These are phyloP conservation scores for Astreopora myriophthalma DNA, from an alignment of 64 coral and sea anemone genomes.

Conservation along the genomic window DNA sequence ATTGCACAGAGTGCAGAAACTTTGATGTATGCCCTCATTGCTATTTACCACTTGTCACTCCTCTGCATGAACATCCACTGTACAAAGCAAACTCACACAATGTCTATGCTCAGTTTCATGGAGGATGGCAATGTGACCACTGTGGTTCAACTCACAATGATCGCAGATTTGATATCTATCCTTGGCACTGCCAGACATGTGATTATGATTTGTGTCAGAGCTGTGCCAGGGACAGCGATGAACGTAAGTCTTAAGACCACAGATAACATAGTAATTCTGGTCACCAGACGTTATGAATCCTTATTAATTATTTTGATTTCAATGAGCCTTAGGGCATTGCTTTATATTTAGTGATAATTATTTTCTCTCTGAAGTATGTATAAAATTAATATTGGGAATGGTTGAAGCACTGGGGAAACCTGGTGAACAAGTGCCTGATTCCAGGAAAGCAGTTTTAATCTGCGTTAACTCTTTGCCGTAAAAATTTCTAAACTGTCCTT, in stretches of 20 bases:
- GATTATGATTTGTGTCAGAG: slow-evolving; percentile 86
- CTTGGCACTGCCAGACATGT: slow-evolving; percentile 87
- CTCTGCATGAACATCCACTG: slow-evolving; percentile 72
- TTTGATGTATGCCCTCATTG: slow-evolving; percentile 88
- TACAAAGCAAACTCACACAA: slow-evolving; percentile 74
- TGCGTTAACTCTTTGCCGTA: no score
- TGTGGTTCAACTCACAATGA: slow-evolving; percentile 66
- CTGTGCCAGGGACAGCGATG: slow-evolving; percentile 63
- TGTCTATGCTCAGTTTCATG: slow-evolving; percentile 77
- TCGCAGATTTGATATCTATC: slow-evolving; percentile 47
- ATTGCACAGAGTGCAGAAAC: slow-evolving; percentile 45
- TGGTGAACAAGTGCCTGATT: no score
- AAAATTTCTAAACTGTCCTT: no score
- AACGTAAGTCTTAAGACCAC: slow-evolving; percentile 30
- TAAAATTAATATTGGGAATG: no score
- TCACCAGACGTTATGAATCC: no score
- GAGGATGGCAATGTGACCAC: slow-evolving; percentile 92
- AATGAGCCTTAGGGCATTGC: no score
- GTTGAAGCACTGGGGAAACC: no score
- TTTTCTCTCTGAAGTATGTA: no score
- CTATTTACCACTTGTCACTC: slow-evolving; percentile 44
- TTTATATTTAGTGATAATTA: no score
- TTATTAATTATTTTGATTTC: no score
- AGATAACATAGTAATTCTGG: not conserved
- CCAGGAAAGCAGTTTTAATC: no score